Evolutionary conservation across 1,140 invertebrate species (phyloP), one percentile per base, ranked within the genome.

Genomic region (Plectrocnemia conspersa): DNA sequence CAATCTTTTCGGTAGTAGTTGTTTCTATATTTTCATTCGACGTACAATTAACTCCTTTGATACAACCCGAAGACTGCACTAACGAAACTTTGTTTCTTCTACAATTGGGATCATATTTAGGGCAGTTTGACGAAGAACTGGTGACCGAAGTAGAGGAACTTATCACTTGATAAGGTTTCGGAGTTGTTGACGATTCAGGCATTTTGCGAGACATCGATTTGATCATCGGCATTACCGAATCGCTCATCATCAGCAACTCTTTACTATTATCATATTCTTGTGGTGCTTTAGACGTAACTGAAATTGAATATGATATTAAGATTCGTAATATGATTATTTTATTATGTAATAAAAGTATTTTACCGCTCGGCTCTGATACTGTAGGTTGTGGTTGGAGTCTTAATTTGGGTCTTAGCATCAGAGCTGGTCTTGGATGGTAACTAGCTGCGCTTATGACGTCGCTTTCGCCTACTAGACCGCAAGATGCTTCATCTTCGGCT

Each of bases 401-500:
- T 18, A 52, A 13, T 41, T 29, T 19, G 36, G 59, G 24, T 33
- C 59, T 48, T 11, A 52, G 55, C 18, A 61, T 29, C 2, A 55
- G 25, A 9, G 44, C 59, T n/a, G 59, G 59, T 41, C 52, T 32
- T 5, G 54, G 59, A 49, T 61, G 52, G 23, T 54, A 52, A 29
- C 59, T 61, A 52, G 66, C 40, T 68, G 70, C 59, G n/a, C 60
- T 58, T 24, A 52, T 58, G 54, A 44, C 67, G n/a, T 52, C 65
- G 16, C 54, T 64, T 7, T 59, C 21, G 32, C 24, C 54, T 11
- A 46, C 62, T 66, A 70, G 13, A 56, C 22, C 6, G 66, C 81
- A 79, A 59, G 81, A 71, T 27, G 73, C 69, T 66, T 94, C 91
- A 67, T 93, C 91, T 58, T 88, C 88, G 1, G 83, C 85, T 54